Evolutionary conservation across 2,113 vertebrate genomes (phyloP).

Genomic region (Lepus europaeus): DNA sequence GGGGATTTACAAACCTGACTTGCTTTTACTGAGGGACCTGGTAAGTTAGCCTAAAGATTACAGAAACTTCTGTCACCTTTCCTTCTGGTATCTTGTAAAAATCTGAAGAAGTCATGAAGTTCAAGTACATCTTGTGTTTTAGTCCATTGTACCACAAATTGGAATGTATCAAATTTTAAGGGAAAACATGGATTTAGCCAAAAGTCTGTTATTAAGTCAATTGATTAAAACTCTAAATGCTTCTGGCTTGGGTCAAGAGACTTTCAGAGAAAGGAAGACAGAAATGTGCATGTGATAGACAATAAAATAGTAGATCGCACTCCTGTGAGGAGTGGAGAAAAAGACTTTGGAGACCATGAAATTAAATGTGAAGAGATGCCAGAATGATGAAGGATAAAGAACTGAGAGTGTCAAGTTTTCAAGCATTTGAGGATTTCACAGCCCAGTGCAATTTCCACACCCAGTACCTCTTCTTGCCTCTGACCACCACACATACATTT

Average conservation of each 20-base stretch:
- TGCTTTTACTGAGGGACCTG: background rate
- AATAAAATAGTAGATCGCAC: background rate
- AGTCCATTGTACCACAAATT: background rate
- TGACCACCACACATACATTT: background rate
- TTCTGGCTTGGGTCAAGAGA: background rate
- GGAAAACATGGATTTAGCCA: background rate
- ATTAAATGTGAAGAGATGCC: background rate
- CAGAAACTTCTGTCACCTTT: background rate
- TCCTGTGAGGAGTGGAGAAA: background rate
- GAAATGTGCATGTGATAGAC: background rate
- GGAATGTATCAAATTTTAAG: background rate
- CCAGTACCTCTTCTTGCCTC: background rate
- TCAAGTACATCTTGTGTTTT: background rate
- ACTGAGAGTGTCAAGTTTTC: background rate
- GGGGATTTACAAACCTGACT: fast-evolving
- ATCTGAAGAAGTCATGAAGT: background rate
- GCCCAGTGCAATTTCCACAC: background rate
- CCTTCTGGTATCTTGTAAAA: background rate
- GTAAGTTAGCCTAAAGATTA: background rate
- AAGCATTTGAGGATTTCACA: background rate
- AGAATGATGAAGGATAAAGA: background rate
- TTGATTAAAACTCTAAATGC: background rate
- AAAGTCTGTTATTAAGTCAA: background rate
- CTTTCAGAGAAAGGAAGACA: background rate
- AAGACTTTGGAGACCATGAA: background rate